Conservation (phyloP, 2,113 vertebrate species). For the Casuarius casuarius region DNA sequence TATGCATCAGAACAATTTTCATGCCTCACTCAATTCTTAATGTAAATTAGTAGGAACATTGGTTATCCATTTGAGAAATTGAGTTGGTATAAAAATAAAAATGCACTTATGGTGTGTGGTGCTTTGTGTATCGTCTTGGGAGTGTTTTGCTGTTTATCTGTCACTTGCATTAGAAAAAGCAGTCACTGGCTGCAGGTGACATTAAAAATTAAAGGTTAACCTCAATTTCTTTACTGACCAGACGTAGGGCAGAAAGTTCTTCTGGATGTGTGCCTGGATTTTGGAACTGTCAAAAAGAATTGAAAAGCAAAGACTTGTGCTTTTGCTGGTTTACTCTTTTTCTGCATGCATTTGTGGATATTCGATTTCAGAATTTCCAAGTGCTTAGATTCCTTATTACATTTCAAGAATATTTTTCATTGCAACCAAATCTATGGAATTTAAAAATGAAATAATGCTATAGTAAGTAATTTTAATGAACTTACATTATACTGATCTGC, state of each 20-base stretch:
- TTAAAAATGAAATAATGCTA: background rate
- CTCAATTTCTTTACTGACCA: constrained; percentile 85
- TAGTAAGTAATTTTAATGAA: background rate
- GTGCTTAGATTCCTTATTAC: background rate
- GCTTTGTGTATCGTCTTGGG: constrained; percentile 81
- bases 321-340: background rate
- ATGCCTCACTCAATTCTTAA: constrained; percentile 86
- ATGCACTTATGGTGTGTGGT: constrained; percentile 81
- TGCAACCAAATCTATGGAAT: background rate
- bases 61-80: constrained; percentile 90
- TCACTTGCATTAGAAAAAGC: constrained; percentile 85
- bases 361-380: constrained; percentile 7
- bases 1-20: constrained; percentile 82
- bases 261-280: constrained; percentile 69
- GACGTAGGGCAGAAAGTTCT: constrained; percentile 73
- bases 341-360: background rate
- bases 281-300: constrained; percentile 61
- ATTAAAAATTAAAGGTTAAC: constrained; percentile 89
- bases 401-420: background rate
- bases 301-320: constrained; percentile 20
- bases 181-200: constrained; percentile 83
- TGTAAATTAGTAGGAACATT: constrained; percentile 88
- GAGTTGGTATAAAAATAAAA: constrained; percentile 88
- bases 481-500: background rate
- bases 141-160: constrained; percentile 83